Percentiles rank a stretch among this genome's conserved stretches.
Conservation (phyloP, 2,888 invertebrate genomes). For the Capitulum mitella region DNA sequence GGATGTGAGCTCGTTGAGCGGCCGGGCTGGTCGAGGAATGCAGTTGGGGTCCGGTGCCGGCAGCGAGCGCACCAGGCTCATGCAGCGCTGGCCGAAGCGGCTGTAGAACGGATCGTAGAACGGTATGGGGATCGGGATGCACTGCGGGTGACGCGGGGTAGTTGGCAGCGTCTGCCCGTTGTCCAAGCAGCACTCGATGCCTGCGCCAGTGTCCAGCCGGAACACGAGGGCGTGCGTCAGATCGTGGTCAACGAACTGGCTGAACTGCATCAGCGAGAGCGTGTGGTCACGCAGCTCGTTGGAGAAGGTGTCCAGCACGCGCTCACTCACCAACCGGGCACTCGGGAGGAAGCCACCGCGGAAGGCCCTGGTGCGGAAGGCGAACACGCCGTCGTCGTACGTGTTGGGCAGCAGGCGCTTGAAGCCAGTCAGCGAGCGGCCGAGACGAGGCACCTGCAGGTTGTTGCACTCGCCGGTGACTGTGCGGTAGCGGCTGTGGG, state of each 20-base stretch:
- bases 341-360: conserved; percentile 37
- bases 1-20: conserved; percentile 62
- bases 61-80: conserved; percentile 64
- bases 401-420: background rate
- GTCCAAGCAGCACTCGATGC: conserved; percentile 32
- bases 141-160: conserved; percentile 30
- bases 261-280: conserved; percentile 35
- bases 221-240: conserved; percentile 33
- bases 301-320: conserved; percentile 29
- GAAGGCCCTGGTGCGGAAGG: conserved; percentile 26
- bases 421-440: background rate
- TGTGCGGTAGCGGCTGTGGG: background rate
- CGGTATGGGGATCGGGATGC: conserved; percentile 34
- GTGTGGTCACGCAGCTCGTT: conserved; percentile 30
- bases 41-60: conserved; percentile 59
- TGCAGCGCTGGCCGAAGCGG: conserved; percentile 48
- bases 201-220: conserved; percentile 31
- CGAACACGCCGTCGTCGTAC: background rate
- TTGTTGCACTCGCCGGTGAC: conserved; percentile 7
- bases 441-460: background rate
- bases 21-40: conserved; percentile 56
- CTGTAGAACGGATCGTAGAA: conserved; percentile 34
- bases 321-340: conserved; percentile 36
- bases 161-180: background rate
- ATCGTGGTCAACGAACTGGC: conserved; percentile 36